These are phyloP conservation scores for Lordiphosa stackelbergi DNA, from an alignment of 1,140 invertebrate genomes.

Conservation along the genomic window DNA sequence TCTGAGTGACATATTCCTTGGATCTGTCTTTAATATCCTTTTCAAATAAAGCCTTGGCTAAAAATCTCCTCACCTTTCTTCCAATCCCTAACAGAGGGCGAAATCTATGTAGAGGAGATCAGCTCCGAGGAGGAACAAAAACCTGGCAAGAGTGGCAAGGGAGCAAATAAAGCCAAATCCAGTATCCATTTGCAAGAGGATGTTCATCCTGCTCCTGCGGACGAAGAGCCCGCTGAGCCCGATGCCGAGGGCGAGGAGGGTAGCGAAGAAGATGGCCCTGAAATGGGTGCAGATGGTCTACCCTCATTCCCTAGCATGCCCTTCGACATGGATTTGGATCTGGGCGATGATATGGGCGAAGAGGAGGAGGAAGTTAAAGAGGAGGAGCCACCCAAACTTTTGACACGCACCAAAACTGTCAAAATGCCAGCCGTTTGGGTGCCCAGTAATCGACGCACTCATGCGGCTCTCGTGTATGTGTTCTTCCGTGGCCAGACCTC, in stretches of 20 bases:
- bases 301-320: constrained; percentile 23
- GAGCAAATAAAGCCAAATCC: constrained; percentile 24
- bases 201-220: constrained; percentile 9
- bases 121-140: constrained; percentile 57
- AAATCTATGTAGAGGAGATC: constrained; percentile 45
- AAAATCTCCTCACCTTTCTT: no score
- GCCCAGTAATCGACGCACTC: constrained; percentile 79
- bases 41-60: no score
- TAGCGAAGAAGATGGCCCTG: constrained; percentile 44
- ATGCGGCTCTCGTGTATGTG: constrained; percentile 80
- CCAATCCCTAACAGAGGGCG: constrained; percentile 33
- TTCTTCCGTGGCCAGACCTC: constrained; percentile 79
- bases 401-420: constrained; percentile 51
- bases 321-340: constrained; percentile 43
- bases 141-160: constrained; percentile 20
- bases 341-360: constrained; percentile 27
- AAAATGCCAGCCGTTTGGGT: constrained; percentile 80
- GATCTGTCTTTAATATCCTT: no score
- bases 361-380: constrained; percentile 48
- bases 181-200: constrained; percentile 22
- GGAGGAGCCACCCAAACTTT: constrained; percentile 25
- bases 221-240: constrained; percentile 26
- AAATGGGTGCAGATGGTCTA: not conserved
- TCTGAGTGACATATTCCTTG: no score
- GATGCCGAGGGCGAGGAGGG: constrained; percentile 44